Evolutionary conservation across 2,113 vertebrate species (phyloP), one percentile per base, ranked within the genome.

Genomic region (Cairina moschata): DNA sequence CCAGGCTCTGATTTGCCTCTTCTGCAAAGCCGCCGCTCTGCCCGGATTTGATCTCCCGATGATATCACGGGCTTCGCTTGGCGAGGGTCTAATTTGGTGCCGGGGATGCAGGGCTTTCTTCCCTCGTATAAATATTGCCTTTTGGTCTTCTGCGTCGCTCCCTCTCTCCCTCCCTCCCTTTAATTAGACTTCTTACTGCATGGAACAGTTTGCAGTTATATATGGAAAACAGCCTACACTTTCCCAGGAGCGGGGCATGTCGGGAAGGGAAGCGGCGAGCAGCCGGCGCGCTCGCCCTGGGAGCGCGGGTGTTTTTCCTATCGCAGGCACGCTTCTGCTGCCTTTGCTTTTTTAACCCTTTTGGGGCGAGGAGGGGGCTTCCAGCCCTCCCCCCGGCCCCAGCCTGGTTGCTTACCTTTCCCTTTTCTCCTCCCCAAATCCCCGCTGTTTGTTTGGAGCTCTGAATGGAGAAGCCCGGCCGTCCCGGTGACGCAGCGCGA

Each of bases 181-280:
- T 97, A 98, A 97, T 97, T 98, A 96, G 96, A 96, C 93, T 91
- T 85, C 96, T 98, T 97, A 96, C 96, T 96, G 97, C 97, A 98
- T 97, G 97, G 97, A 98, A 98, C 98, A 96, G 97, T 98, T 98
- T 94, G 97, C 96, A 97, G 97, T 97, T 98, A 97, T 98, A 97
- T 98, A 98, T 97, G 96, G 95, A 98, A 97, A 97, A 95, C 97
- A 95, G 96, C 97, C 97, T 95, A 96, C 97, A 97, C 97, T 97
- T 97, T 97, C 97, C 96, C 94, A 97, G 97, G 97, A 97, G 96
- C 95, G 31, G 94, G 76, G 96, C 90, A 88, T 92, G 90, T 86
- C 32, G 86, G 95, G 95, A 92, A 92, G 93, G 87, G 86, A 94
- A 95, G 40, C 92, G 11, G 83, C 48, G 50, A 85, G 88, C 93